Evolutionary conservation across 2,113 vertebrate species (phyloP), one percentile per base, ranked within the genome.

Genomic region (Mormyrus lacerda): DNA sequence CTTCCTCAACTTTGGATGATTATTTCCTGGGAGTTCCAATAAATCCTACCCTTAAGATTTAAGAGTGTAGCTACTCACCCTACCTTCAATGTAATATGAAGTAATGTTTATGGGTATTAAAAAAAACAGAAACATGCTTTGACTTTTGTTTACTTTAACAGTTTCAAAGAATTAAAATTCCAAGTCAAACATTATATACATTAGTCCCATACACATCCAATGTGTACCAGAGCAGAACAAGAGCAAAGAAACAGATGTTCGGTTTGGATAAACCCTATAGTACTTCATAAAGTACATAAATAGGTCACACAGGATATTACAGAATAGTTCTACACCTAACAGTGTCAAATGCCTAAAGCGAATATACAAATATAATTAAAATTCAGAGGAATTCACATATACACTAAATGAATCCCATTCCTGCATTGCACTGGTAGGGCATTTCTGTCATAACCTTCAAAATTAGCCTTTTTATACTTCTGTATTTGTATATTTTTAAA

Each of bases 131-230:
- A 84, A 82, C 19, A 89, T 48, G 44, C 15, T 91, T 91, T 88
- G 88, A 89, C 88, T 88, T 42, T 79, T 69, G n/a, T 89, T 88
- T 45, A 88, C 31, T 58, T 88, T 85, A 55, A 35, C 47, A 24
- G 53, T 11, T 3, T 82, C 13, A 55, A 45, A 65, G 2, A 89
- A 89, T 90, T n/a, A n/a, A n/a, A n/a, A 73, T 76, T 85, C 82
- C 35, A 91, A 47, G 88, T 27, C 42, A 90, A 55, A 90, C 19
- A 79, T 89, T 90, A 90, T 90, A 87, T 91, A 91, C 89, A 91
- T 83, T n/a, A 19, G 42, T 58, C 35, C 87, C 85, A 48, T 89
- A 90, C 10, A 88, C 51, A 50, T 50, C 19, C 55, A 69, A 87
- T 51, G n/a, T 83, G 87, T 48, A 55, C 39, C 58, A 47, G 47